These are phyloP conservation scores for Synanthedon vespiformis DNA, from an alignment of 2,888 invertebrate genomes.

Conservation along the genomic window DNA sequence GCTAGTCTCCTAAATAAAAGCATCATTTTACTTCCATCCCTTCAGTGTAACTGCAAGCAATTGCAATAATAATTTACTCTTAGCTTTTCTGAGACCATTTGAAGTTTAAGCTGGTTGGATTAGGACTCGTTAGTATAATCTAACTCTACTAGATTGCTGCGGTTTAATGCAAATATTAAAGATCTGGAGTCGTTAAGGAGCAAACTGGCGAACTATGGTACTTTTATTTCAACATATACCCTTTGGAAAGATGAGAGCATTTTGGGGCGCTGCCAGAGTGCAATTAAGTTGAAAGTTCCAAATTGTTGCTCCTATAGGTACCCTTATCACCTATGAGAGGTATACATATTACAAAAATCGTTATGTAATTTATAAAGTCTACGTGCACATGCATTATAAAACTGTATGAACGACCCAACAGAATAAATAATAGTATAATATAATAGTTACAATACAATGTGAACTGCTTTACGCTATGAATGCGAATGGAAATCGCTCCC, in stretches of 20 bases:
- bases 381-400: no score
- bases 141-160: background rate
- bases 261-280: slow-evolving; percentile 12
- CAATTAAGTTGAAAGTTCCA: slow-evolving; percentile 15
- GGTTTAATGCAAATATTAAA: background rate
- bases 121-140: background rate
- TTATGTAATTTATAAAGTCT: no score
- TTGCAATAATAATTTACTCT: background rate
- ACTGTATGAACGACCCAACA: no score
- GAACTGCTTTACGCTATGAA: no score
- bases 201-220: background rate
- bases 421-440: no score
- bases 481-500: no score
- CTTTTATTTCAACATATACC: background rate
- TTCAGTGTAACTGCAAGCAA: background rate
- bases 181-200: background rate
- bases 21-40: background rate
- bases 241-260: background rate
- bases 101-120: no score
- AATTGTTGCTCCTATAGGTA: background rate
- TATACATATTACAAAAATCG: no score
- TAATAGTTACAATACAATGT: no score
- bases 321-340: no score
- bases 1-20: no score
- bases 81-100: no score